These are phyloP conservation scores for Parazoanthus swiftii DNA, from an alignment of 92 coral and sea anemone species.

Conservation along the genomic window DNA sequence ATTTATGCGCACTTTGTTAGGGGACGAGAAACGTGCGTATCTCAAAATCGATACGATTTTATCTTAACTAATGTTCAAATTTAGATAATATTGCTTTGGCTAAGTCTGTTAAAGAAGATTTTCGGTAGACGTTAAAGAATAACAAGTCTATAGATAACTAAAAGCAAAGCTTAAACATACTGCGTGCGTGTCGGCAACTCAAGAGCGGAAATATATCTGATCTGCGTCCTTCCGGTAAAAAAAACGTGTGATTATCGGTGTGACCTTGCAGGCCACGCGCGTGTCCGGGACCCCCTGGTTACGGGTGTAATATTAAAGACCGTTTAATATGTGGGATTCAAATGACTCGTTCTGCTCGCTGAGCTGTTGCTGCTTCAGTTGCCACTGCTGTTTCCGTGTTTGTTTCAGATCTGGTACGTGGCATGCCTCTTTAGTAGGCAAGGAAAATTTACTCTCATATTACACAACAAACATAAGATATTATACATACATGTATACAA, in stretches of 20 bases:
- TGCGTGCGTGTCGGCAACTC: conserved; percentile 15
- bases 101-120: neutral
- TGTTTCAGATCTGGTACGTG: too few relatives aligned
- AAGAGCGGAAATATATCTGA: neutral
- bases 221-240: neutral
- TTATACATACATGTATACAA: too few relatives aligned
- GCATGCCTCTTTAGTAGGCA: too few relatives aligned
- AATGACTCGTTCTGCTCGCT: too few relatives aligned
- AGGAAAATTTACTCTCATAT: too few relatives aligned
- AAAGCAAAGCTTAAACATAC: neutral
- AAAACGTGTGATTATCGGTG: neutral
- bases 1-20: neutral
- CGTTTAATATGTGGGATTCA: too few relatives aligned
- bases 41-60: neutral
- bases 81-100: neutral
- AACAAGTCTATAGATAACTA: neutral
- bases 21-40: neutral
- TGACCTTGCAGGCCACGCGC: neutral
- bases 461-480: too few relatives aligned
- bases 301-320: too few relatives aligned
- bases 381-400: too few relatives aligned
- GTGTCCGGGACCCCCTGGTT: too few relatives aligned
- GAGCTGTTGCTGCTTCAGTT: too few relatives aligned
- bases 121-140: neutral
- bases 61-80: neutral